phyloP scores from a whole-genome alignment of 2,797 vertebrate species.

The Molossus alvarezi region DNA sequence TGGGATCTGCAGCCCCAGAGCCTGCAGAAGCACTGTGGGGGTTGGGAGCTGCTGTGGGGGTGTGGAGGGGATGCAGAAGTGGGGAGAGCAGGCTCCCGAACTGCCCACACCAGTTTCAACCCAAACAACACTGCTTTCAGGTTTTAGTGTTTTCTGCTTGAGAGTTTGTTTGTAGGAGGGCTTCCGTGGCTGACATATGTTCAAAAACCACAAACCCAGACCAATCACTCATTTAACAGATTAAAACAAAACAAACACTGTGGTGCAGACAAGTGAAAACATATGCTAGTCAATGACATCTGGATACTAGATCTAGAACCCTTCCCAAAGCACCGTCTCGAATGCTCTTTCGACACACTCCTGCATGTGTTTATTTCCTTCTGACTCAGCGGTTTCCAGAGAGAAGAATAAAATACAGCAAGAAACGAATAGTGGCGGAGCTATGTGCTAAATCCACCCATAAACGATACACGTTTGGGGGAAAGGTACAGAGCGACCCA shows the following conservation, averaged over 20 bases:
- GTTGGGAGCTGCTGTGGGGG: not conserved
- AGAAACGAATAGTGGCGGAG: not conserved
- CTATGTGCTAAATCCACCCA: not conserved
- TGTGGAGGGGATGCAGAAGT: not conserved
- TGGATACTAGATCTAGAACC: not conserved
- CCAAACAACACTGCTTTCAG: not conserved
- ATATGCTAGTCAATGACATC: not conserved
- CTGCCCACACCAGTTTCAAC: not conserved
- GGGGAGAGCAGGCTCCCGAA: not conserved
- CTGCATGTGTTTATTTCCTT: slow-evolving; percentile 12
- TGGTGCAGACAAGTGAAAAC: not conserved
- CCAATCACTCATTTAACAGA: not conserved
- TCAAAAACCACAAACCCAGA: slow-evolving; percentile 42
- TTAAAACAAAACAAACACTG: not conserved
- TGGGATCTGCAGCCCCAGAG: not conserved
- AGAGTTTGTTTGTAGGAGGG: not conserved
- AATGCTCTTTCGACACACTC: not conserved
- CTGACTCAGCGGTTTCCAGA: slow-evolving; percentile 28
- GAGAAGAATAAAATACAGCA: slow-evolving; percentile 55
- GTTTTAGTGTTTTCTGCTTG: slow-evolving; percentile 10
- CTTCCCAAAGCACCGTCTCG: not conserved
- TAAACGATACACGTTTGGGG: not conserved
- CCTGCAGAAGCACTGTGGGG: not conserved
- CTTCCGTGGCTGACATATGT: not conserved
- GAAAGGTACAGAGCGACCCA: not conserved